phyloP scores from a whole-genome alignment of 2,888 invertebrate species.

The Phortica magna region DNA sequence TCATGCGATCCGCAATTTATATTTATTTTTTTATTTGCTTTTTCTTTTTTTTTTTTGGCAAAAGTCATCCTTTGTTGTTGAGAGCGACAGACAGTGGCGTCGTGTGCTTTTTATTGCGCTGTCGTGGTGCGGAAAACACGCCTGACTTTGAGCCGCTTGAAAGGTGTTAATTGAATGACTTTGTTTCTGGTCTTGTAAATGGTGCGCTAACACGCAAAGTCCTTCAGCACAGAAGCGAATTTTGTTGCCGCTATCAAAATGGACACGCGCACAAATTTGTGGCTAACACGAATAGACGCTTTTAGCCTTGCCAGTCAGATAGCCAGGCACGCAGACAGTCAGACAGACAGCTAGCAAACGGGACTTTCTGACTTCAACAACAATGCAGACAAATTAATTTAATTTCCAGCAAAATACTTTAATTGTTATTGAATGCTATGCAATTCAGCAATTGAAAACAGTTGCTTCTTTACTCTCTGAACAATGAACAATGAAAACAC shows the following conservation, averaged over 20 bases:
- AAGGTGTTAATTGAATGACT: constrained; percentile 27
- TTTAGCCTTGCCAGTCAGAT: neutral
- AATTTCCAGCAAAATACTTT: neutral
- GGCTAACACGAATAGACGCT: constrained; percentile 1
- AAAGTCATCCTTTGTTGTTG: no score
- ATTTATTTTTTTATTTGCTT: neutral
- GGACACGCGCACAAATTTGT: constrained; percentile 15
- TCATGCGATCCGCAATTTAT: neutral
- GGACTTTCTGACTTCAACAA: neutral
- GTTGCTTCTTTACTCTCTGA: neutral
- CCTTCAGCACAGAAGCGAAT: neutral
- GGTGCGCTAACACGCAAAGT: constrained; percentile 21
- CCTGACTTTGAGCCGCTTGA: constrained; percentile 21
- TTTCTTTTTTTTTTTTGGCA: no score
- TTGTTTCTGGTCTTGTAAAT: constrained; percentile 19
- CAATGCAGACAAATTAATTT: constrained; percentile 5
- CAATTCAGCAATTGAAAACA: neutral
- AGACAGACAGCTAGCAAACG: neutral
- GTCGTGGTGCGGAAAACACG: neutral
- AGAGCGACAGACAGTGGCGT: neutral
- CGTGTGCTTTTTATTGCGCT: neutral
- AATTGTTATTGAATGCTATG: neutral
- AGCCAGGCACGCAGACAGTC: neutral
- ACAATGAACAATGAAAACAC: neutral
- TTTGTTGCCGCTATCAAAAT: neutral